These are phyloP conservation scores for Hipposideros armiger DNA, from an alignment of 2,113 vertebrate genomes.

Conservation along the genomic window DNA sequence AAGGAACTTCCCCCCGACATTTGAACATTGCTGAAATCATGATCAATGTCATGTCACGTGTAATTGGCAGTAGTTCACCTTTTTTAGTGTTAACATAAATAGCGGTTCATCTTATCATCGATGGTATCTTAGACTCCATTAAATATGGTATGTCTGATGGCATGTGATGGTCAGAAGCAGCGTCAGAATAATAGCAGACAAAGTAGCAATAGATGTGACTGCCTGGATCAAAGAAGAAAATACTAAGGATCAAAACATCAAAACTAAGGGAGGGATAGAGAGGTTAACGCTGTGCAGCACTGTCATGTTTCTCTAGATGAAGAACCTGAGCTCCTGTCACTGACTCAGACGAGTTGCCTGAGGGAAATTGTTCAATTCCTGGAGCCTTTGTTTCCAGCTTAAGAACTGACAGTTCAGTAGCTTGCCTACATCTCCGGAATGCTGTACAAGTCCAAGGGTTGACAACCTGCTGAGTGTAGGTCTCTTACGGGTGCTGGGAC, in stretches of 20 bases:
- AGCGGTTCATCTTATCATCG: neutral
- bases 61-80: constrained; percentile 11
- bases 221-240: constrained; percentile 28
- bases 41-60: neutral
- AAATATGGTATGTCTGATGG: neutral
- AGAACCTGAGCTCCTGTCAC: constrained; percentile 37
- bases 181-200: neutral
- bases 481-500: neutral
- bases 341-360: constrained; percentile 56
- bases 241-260: constrained; percentile 6
- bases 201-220: neutral
- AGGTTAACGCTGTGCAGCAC: fast-evolving
- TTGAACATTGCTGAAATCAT: neutral
- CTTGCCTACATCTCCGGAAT: constrained; percentile 21
- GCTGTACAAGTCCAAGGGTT: neutral
- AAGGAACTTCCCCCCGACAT: fast-evolving
- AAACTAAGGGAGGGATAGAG: neutral
- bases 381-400: constrained; percentile 55
- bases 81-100: neutral
- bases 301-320: neutral
- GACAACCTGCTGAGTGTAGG: neutral
- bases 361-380: constrained; percentile 45
- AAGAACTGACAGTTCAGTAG: constrained; percentile 19
- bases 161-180: neutral
- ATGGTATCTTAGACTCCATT: neutral